Evolutionary conservation across 1,140 invertebrate species (phyloP), one percentile per base, ranked within the genome.

Genomic region (Drosophila melanogaster): DNA sequence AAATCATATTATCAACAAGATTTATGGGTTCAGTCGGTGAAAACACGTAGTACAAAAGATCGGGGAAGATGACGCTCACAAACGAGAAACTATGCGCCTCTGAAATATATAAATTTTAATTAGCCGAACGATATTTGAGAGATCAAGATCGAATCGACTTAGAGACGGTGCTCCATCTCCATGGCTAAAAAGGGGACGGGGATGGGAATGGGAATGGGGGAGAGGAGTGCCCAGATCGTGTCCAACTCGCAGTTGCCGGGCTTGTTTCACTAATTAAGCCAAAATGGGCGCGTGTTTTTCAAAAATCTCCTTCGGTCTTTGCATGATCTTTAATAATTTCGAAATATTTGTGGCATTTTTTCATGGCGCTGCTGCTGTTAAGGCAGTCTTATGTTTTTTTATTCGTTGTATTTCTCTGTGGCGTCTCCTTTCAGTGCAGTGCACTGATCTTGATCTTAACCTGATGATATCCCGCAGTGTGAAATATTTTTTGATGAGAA

Each of bases 401-500:
- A 14, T 38, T 14, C 1, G 4, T 38, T 38, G 14, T 38, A 14
- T 38, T 4, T 15, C 11, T 26, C 11, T 19, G 73, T 81, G 66
- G 70, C 70, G 61, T 79, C 70, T 60, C 61, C 58, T 46, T 43
- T 43, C 66, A 70, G 30, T 64, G 50, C 33, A 59, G 30, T 50
- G 43, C 43, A 53, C 41, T 50, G 38, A 67, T 67, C 60, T 81
- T 77, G 83, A 87, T 87, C 84, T 86, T 43, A 47, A 26, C 65
- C 71, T 43, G 80, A 76, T 81, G 84, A 89, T 89, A 66, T 89
- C 84, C 84, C 84, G 84, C 84, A 77, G 84, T 89, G 84, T 89
- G 84, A 89, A 89, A 80, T 89, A 80, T 89, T 74, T 79, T 89
- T 89, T 89, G 84, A 89, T 89, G 84, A 89, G 84, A 89, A 89